These are phyloP conservation scores for Lydus trimaculatus DNA, from an alignment of 2,888 invertebrate genomes.

Conservation along the genomic window DNA sequence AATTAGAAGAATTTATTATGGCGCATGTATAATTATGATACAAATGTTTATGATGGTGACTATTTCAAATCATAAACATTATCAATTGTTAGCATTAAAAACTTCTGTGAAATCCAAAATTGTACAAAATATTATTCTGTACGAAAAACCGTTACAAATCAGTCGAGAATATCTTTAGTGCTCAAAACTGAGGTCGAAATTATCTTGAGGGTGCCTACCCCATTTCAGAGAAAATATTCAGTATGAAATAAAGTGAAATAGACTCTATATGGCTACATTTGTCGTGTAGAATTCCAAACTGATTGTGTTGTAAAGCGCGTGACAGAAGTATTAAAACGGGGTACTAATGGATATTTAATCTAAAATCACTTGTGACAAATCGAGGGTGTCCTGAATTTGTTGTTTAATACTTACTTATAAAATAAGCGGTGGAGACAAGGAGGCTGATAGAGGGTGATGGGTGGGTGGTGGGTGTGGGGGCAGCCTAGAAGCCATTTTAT, in stretches of 20 bases:
- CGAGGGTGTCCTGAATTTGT: conserved; percentile 14
- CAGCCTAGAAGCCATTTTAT: conserved; percentile 31
- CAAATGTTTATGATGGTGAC: too few species aligned
- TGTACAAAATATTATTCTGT: background rate
- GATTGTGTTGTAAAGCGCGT: conserved; percentile 4
- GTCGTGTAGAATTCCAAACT: background rate
- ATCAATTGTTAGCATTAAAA: too few species aligned
- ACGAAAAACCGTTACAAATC: background rate
- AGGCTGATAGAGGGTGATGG: too few species aligned
- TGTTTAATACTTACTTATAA: conserved; percentile 12
- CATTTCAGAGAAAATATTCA: background rate
- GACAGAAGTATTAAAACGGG: conserved; percentile 8
- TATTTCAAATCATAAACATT: too few species aligned
- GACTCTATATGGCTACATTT: background rate
- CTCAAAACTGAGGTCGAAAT: background rate
- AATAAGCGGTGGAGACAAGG: too few species aligned
- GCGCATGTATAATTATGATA: too few species aligned
- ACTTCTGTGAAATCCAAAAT: background rate
- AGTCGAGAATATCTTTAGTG: background rate
- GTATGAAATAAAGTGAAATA: background rate
- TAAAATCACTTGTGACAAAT: conserved; percentile 13
- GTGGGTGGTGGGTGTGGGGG: too few species aligned
- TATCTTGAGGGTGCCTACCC: background rate
- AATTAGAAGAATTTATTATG: too few species aligned
- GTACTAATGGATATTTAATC: conserved; percentile 9